Evolutionary conservation across 2,113 vertebrate species (phyloP), one percentile per base, ranked within the genome.

Genomic region (Poecilia latipinna): DNA sequence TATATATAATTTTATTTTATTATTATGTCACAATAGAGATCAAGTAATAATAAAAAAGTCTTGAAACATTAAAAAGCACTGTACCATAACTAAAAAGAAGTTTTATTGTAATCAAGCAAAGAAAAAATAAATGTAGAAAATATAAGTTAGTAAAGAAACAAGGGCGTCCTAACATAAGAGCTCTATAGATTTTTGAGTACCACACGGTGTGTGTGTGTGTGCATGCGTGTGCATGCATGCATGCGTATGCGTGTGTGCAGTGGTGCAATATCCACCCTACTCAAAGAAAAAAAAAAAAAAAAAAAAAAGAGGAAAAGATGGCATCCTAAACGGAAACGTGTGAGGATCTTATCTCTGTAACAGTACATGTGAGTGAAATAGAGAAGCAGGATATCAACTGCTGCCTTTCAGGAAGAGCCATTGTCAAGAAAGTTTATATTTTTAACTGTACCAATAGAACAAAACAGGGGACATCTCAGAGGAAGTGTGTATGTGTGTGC

Each of bases 321-420:
- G 44, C 78, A 86, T 81, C 63, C 51, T 71, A 78, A 57, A 13
- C n/a, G 75, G 80, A 89, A 87, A 70, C 72, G 57, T 79, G 51
- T 57, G 63, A 33, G 61, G 1, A 12, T 84, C 68, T 19, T 70
- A 22, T 84, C 37, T 73, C 39, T 68, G 64, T 54, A 71, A 68
- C 68, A 70, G 72, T 74, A 61, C 29, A 54, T 75, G 54, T 61
- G 68, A 65, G 69, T 86, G 79, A 86, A 82, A 82, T 48, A 61
- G 80, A 86, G 82, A 86, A 74, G 63, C 81, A 84, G 82, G 83
- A 85, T 90, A 91, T 89, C 73, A 84, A 83, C 77, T 84, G 65
- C 82, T 84, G 82, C 70, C 84, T 86, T 79, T 85, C 88, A 89
- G 89, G 89, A 90, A 90, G 86, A 74, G 61, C 85, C 77, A 82